Evolutionary conservation across 2,888 invertebrate genomes (phyloP).

Genomic region (Drepana falcataria): DNA sequence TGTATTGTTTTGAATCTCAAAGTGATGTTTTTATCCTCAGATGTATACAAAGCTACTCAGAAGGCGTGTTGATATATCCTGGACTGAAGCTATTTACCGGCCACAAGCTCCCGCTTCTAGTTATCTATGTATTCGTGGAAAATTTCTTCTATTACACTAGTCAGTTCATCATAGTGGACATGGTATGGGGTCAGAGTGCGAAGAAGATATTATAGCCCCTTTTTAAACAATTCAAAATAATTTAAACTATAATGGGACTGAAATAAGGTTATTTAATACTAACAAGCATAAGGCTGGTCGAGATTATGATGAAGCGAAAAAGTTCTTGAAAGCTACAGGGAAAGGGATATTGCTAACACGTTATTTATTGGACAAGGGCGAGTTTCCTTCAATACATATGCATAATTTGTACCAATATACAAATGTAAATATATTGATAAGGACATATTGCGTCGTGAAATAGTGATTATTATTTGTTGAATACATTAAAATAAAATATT

Average conservation of each 20-base stretch:
- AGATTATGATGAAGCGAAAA: neutral
- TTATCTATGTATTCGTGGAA: constrained; percentile 38
- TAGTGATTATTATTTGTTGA: no score
- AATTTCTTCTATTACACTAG: constrained; percentile 51
- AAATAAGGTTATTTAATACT: neutral
- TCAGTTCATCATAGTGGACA: constrained; percentile 53
- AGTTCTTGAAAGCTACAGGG: neutral
- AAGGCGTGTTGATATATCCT: constrained; percentile 54
- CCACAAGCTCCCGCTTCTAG: constrained; percentile 30
- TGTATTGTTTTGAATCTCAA: no score
- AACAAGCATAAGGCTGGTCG: neutral
- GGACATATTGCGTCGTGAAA: neutral
- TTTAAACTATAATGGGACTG: neutral
- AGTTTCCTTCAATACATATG: neutral
- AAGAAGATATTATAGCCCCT: constrained; percentile 15
- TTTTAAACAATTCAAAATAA: neutral
- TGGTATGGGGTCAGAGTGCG: constrained; percentile 41
- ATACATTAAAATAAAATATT: no score
- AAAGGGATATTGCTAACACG: neutral
- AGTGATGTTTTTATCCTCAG: constrained; percentile 26
- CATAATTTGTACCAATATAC: neutral
- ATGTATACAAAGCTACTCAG: constrained; percentile 35
- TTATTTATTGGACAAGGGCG: neutral
- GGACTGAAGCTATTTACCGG: constrained; percentile 36
- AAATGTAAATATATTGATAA: neutral